Evolutionary conservation across 2,113 vertebrate genomes (phyloP), one percentile per base, ranked within the genome.

Genomic region (Daboia siamensis): DNA sequence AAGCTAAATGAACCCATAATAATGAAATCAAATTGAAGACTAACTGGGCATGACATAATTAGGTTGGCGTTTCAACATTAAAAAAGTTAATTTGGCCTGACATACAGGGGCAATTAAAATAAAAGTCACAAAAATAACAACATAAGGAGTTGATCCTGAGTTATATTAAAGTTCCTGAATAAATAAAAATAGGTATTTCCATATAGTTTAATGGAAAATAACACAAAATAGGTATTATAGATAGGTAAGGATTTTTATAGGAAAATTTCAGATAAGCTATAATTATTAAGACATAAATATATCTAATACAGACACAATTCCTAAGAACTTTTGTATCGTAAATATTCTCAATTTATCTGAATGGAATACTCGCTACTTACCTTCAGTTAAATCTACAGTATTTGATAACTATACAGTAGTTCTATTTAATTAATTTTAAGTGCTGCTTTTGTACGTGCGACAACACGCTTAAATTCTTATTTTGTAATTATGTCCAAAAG

Each of bases 231-330:
- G 86, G 59, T 5, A 0, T 39, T 69, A 93, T 26, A 55, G 39
- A 59, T 57, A 48, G n/a, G 55, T 48, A 59, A 39, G 64, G 57
- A 88, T 95, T 86, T 91, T 91, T 88, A 94, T 5, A 20, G 57
- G 90, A 24, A 33, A n/a, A 59, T 26, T 86, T 92, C 80, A 91
- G 74, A 93, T n/a, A 39, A 89, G n/a, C 26, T 13, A 51, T 11
- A 80, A 88, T 39, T 4, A 94, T 93, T 85, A 90, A 21, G 59
- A 51, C 86, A 86, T 57, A 94, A 91, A 95, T 56, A 90, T 1
- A 74, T 1, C 20, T 61, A 87, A 91, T 39, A 93, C 21, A 12
- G 69, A 48, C n/a, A 94, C 29, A 74, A 74, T 7, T 90, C 91
- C 51, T 55, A 11, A 89, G 55, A 4, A 6, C 1, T 48, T 92